phyloP scores from a whole-genome alignment of 2,113 vertebrate genomes.

The Rhinichthys klamathensis region DNA sequence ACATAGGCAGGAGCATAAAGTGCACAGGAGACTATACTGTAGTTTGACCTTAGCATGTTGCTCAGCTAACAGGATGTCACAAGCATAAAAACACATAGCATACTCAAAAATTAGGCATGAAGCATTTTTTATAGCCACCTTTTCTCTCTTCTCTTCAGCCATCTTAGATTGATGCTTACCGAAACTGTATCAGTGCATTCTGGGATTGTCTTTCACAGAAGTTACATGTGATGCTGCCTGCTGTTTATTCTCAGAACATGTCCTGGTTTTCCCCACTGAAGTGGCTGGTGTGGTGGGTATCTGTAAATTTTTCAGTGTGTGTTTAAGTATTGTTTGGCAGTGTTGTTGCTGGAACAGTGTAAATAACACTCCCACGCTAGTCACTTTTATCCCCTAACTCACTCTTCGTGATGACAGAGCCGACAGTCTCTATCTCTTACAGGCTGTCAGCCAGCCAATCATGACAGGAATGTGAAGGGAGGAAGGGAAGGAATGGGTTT shows the following conservation, averaged over 20 bases:
- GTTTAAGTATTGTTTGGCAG: conserved; percentile 29
- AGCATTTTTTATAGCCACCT: background rate
- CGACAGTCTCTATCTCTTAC: conserved; percentile 59
- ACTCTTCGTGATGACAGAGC: conserved; percentile 62
- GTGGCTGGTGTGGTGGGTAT: conserved; percentile 12
- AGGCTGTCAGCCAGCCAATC: conserved; percentile 22
- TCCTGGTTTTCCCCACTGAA: conserved; percentile 4
- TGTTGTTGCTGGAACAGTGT: conserved; percentile 46
- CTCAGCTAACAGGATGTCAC: background rate
- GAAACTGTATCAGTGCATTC: background rate
- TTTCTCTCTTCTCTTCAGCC: background rate
- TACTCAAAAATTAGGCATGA: background rate
- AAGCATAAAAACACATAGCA: background rate
- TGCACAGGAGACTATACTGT: no score
- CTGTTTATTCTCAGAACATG: conserved; percentile 6
- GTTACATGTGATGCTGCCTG: background rate
- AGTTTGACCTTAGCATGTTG: background rate
- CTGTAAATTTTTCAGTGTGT: background rate
- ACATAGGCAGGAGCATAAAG: background rate
- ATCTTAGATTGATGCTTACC: conserved; percentile 30
- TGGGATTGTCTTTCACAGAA: background rate
- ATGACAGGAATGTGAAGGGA: conserved; percentile 30
- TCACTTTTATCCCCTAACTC: conserved; percentile 61
- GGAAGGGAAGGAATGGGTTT: conserved; percentile 7
- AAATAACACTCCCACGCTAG: conserved; percentile 62